Base-by-base conservation (phyloP, 2,113 vertebrate species). In the Vidua chalybeata region DNA sequence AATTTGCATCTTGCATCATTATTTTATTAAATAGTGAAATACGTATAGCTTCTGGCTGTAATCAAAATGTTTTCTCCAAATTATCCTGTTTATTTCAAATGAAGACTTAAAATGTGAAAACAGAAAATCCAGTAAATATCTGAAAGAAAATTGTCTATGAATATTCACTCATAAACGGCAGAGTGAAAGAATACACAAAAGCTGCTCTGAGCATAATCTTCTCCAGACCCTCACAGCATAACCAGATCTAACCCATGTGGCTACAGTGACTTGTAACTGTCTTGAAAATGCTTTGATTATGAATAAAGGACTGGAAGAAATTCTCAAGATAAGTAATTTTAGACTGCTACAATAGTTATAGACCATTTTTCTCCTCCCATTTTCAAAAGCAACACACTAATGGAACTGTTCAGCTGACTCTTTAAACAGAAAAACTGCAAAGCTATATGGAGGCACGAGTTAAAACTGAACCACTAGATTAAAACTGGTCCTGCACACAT, bases 31-130 rank as follows among this genome's bases (percentile, higher is more conserved):
- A 82, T 20, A 76, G 24, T 61, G 20, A 95, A 90, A 89, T 64
- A 93, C 76, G 90, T 96, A 78, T 14, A 84, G 26, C 19, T 83
- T 90, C 79, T 90, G 76, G 51, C 28, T 88, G 48, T 78, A 94
- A 95, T 94, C 73, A 93, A 90, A 91, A 72, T 67, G 15, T 93
- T 96, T 82, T 73, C 66, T 89, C 62, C 46, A 79, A 92, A 93
- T 90, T 72, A 58, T 52, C 31, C 58, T 75, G 26, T 49, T 84
- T 89, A 87, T 89, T 95, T 93, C 61, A 64, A 75, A 68, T 7
- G 16, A 94, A 84, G n/a, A 64, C 30, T 84, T 88, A 68, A 93
- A 51, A 81, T 33, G 51, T 35, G 68, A 93, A 95, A 95, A 92
- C 33, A 92, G 79, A 92, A 37, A 93, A 72, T 52, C 28, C 51